Percentiles rank a stretch among this genome's conserved stretches.
These are phyloP conservation scores for Cheilosia urbana DNA, from an alignment of 2,888 invertebrate species.

Conservation along the genomic window DNA sequence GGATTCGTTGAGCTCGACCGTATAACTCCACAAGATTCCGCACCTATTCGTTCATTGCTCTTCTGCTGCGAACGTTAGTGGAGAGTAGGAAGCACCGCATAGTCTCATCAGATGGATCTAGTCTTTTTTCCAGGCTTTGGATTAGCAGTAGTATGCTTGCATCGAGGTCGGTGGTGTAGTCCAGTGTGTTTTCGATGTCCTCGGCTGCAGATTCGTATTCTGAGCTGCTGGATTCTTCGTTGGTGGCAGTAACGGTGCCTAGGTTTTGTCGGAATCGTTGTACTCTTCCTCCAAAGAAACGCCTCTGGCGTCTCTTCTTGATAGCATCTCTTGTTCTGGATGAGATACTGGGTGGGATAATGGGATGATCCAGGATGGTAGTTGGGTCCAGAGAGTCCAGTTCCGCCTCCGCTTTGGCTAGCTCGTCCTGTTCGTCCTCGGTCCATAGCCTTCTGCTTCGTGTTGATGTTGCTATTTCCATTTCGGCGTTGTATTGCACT, in stretches of 20 bases:
- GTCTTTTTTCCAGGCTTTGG: not conserved
- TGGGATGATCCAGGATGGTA: not conserved
- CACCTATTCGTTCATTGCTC: not conserved
- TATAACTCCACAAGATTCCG: not conserved
- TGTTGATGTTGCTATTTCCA: not conserved
- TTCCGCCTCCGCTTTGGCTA: constrained; percentile 79
- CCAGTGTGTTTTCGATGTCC: not conserved
- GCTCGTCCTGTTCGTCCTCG: constrained; percentile 22
- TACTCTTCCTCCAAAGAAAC: not conserved
- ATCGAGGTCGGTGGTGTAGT: not conserved
- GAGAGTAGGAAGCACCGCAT: not conserved
- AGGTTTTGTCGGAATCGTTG: not conserved
- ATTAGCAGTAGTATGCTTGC: not conserved
- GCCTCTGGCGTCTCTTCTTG: not conserved
- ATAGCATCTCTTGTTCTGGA: not conserved
- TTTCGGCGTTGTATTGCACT: not conserved
- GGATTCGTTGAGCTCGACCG: not conserved
- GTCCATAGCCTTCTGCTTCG: not conserved
- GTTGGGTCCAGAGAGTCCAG: not conserved
- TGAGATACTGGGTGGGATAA: not conserved
- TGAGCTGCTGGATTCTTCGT: not conserved
- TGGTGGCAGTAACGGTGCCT: not conserved
- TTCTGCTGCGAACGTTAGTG: not conserved
- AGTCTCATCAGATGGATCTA: not conserved
- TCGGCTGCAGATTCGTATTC: not conserved